phyloP scores from a whole-genome alignment of 2,113 vertebrate genomes.

The Microcebus murinus region DNA sequence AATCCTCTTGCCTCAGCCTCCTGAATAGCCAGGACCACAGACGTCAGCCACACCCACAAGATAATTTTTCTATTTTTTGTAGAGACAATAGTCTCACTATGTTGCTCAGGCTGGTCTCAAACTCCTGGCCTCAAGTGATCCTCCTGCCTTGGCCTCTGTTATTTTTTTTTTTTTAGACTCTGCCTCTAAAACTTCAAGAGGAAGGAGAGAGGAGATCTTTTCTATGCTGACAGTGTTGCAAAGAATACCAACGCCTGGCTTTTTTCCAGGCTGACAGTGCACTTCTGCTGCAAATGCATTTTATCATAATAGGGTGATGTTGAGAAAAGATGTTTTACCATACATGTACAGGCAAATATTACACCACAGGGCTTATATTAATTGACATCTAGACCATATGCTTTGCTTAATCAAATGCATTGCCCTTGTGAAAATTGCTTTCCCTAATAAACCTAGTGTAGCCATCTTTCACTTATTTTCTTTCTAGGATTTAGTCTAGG shows the following conservation, averaged over 20 bases:
- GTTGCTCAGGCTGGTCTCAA: too few relatives aligned
- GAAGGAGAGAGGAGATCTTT: background rate
- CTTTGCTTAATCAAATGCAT: constrained; percentile 55
- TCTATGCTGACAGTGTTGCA: background rate
- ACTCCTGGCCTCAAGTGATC: too few relatives aligned
- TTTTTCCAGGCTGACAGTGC: constrained; percentile 17
- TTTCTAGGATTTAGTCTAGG: constrained; percentile 37
- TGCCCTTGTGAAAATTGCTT: constrained; percentile 55
- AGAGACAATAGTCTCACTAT: too few relatives aligned
- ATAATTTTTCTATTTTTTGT: too few relatives aligned
- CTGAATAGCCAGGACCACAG: too few relatives aligned
- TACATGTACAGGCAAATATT: constrained; percentile 8
- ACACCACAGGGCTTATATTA: constrained; percentile 58
- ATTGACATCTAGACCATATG: constrained; percentile 60
- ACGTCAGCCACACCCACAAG: too few relatives aligned
- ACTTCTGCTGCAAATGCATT: constrained; percentile 30
- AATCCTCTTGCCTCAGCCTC: too few relatives aligned
- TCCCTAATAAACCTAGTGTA: background rate
- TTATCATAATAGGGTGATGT: background rate
- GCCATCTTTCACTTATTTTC: constrained; percentile 44
- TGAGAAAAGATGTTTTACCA: constrained; percentile 27
- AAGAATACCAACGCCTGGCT: constrained; percentile 12
- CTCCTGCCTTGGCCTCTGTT: too few relatives aligned
- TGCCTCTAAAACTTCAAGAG: background rate
- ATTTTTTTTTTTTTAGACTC: background rate